Base-by-base conservation (phyloP, 1,140 invertebrate species). In the Pogonomyrmex barbatus region DNA sequence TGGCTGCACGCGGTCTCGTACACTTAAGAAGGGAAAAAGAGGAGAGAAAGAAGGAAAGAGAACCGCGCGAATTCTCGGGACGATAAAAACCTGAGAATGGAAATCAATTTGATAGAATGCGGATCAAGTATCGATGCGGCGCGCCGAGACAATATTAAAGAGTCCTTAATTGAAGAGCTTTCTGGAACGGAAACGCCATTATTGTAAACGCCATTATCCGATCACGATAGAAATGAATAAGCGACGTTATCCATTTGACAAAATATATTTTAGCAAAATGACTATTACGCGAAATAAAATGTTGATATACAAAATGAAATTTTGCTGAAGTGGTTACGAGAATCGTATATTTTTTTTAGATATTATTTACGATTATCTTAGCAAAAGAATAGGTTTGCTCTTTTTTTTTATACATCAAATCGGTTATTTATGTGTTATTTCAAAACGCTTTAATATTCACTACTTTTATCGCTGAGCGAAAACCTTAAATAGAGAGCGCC, bases 81-180 rank as follows among this genome's bases (percentile, higher is more conserved):
- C 77, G 87, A 91, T 91, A 89, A 91, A 91, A 92, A 86, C 86
- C 89, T 62, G 42, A 47, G 87, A 91, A 92, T 92, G 89, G 88
- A 91, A 91, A 91, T 91, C 90, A 90, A 91, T 87, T 90, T 76
- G 78, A 67, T 70, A 78, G 42, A 71, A 85, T 70, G 56, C 76
- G 82, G 77, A 88, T 90, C 86, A 90, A 82, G 75, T 82, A 90
- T 87, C 50, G 87, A 56, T 76, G 62, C 75, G 71, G 85, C 58
- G 50, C 89, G 62, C 77, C 81, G 75, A 50, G 33, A 62, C 60
- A 73, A 83, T 78, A 62, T 77, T 83, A 50, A 83, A 87, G 70
- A 89, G 62, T 71, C 78, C 79, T 76, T 83, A 83, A 83, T 83
- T 83, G 79, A 83, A 75, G 68, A n/a, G 56, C 24, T 56, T 50